Conservation (phyloP, 2,113 vertebrate species). For the Rhinoderma darwinii region DNA sequence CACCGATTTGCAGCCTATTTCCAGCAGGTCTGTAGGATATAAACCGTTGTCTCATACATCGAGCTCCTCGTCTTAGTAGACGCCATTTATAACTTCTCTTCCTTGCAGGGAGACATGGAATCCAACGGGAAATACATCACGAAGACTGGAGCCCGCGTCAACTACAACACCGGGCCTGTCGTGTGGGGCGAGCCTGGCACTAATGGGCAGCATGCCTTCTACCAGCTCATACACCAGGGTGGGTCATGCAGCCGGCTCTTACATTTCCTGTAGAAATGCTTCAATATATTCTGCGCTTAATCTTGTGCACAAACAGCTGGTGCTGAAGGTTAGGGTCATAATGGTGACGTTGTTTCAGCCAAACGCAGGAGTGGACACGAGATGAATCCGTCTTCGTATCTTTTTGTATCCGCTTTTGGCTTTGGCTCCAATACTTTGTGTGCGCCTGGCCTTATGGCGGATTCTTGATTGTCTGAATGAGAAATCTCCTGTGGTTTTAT, state of each 20-base stretch:
- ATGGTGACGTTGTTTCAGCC: too few species aligned
- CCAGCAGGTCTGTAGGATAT: slow-evolving; percentile 84
- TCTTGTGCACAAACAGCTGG: too few species aligned
- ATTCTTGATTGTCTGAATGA: too few species aligned
- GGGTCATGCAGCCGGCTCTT: background rate
- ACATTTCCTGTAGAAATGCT: too few species aligned
- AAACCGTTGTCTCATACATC: background rate
- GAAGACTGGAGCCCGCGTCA: slow-evolving; percentile 81
- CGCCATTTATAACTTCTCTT: background rate
- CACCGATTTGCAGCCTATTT: slow-evolving; percentile 98
- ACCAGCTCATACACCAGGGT: slow-evolving; percentile 99
- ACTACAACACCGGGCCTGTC: slow-evolving; percentile 91
- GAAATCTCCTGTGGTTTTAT: too few species aligned
- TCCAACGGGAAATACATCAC: slow-evolving; percentile 96
- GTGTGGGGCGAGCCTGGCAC: slow-evolving; percentile 98
- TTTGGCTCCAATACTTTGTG: too few species aligned
- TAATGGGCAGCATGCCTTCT: slow-evolving; percentile 97
- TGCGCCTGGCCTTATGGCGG: too few species aligned
- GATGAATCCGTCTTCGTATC: too few species aligned
- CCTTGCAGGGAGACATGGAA: slow-evolving; percentile 92
- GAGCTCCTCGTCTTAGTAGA: background rate
- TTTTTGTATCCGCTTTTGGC: too few species aligned
- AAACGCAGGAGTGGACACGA: too few species aligned
- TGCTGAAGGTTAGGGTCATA: too few species aligned
- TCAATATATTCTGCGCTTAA: too few species aligned